Conservation (phyloP, 2,113 vertebrate genomes). For the Otus sunia region DNA sequence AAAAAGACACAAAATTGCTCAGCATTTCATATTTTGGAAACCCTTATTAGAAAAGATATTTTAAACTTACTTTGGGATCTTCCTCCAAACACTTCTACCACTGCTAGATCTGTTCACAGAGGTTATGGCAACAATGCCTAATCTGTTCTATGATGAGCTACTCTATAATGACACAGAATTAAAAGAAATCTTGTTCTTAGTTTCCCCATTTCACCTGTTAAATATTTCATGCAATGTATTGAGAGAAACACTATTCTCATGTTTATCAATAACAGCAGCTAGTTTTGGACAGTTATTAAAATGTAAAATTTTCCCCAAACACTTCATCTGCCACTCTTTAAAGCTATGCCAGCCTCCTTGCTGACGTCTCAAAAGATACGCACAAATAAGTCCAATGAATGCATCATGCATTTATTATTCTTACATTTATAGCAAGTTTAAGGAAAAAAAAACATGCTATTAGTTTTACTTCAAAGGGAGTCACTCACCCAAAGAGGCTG, state of each 20-base stretch:
- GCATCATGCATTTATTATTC: not conserved
- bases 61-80: not conserved
- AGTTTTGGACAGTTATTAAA: not conserved
- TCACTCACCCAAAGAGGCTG: not conserved
- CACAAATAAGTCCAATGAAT: not conserved
- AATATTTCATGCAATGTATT: not conserved
- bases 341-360: not conserved
- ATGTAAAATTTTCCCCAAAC: not conserved
- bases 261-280: not conserved
- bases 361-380: not conserved
- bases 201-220: not conserved
- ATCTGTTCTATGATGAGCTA: not conserved
- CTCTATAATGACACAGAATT: not conserved
- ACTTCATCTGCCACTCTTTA: not conserved
- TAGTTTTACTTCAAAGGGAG: not conserved
- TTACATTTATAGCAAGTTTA: not conserved
- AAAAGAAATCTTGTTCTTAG: not conserved
- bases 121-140: not conserved
- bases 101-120: not conserved
- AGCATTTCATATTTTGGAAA: not conserved
- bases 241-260: not conserved
- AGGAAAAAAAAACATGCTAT: not conserved
- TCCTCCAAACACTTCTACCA: not conserved
- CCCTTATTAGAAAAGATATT: not conserved
- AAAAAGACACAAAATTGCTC: not conserved